phyloP scores from a whole-genome alignment of 2,888 invertebrate species.

The Nephrocerus scutellatus region DNA sequence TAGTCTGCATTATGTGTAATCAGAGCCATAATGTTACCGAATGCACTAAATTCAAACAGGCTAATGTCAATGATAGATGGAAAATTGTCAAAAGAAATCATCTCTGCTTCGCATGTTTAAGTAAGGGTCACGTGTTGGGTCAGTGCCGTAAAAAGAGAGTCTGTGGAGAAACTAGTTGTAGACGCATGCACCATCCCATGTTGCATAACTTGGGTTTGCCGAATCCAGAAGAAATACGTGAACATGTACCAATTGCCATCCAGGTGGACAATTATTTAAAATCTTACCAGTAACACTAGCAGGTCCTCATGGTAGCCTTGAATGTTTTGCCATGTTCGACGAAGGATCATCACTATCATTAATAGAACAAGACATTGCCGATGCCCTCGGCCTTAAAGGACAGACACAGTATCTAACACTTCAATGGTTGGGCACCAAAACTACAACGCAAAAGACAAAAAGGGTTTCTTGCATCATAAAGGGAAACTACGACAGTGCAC shows the following conservation, averaged over 20 bases:
- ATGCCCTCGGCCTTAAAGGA: conserved; percentile 9
- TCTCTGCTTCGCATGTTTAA: neutral
- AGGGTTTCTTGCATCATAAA: conserved; percentile 7
- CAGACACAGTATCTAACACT: conserved; percentile 7
- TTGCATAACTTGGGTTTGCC: neutral
- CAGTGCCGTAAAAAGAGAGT: neutral
- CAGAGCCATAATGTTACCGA: neutral
- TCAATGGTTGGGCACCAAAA: conserved; percentile 13
- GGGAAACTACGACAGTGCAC: neutral
- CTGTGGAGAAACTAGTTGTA: neutral
- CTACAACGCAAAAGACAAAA: conserved; percentile 5
- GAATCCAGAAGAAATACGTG: no score
- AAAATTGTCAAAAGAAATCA: neutral
- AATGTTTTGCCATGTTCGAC: conserved; percentile 9
- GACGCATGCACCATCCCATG: neutral
- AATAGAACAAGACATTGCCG: conserved; percentile 7
- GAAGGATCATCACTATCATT: conserved; percentile 14
- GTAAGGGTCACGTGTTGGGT: neutral
- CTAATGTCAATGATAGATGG: neutral
- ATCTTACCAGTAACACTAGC: neutral
- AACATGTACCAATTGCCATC: neutral
- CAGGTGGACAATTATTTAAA: neutral
- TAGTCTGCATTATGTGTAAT: neutral
- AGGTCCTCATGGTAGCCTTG: neutral
- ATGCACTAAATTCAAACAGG: neutral